Conservation (phyloP, 2,888 invertebrate genomes). For the Geotrupes spiniger region DNA sequence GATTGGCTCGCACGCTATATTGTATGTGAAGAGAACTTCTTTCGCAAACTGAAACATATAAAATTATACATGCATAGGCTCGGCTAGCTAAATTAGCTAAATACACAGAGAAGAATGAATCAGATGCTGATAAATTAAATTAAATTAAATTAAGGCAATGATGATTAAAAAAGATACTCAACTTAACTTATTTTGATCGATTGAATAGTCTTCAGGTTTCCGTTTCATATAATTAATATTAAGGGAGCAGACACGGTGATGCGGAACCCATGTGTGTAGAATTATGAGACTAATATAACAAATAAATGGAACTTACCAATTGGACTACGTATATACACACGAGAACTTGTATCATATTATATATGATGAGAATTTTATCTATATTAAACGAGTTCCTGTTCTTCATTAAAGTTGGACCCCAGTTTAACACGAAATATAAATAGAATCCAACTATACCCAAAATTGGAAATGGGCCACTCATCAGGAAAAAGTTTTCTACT, state of each 20-base stretch:
- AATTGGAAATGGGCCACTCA: conserved; percentile 51
- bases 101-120: not conserved
- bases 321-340: conserved; percentile 35
- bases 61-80: not conserved
- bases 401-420: conserved; percentile 66
- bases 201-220: too few relatives aligned
- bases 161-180: too few relatives aligned
- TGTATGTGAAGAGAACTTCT: conserved; percentile 21
- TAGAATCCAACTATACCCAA: conserved; percentile 54
- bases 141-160: too few relatives aligned
- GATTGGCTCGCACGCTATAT: conserved; percentile 64
- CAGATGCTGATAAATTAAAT: too few relatives aligned
- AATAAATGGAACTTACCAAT: conserved; percentile 32
- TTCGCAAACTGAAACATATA: conserved; percentile 8
- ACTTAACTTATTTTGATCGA: too few relatives aligned
- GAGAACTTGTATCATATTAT: conserved; percentile 64
- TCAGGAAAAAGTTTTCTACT: conserved; percentile 55
- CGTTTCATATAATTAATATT: too few relatives aligned
- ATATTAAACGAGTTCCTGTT: conserved; percentile 61
- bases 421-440: conserved; percentile 55
- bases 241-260: too few relatives aligned
- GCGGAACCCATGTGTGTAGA: too few relatives aligned
- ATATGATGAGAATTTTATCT: conserved; percentile 58
- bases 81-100: too few relatives aligned
- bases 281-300: not conserved